Base-by-base conservation (phyloP, 2,888 invertebrate species). In the Ypsolopha scabrella region DNA sequence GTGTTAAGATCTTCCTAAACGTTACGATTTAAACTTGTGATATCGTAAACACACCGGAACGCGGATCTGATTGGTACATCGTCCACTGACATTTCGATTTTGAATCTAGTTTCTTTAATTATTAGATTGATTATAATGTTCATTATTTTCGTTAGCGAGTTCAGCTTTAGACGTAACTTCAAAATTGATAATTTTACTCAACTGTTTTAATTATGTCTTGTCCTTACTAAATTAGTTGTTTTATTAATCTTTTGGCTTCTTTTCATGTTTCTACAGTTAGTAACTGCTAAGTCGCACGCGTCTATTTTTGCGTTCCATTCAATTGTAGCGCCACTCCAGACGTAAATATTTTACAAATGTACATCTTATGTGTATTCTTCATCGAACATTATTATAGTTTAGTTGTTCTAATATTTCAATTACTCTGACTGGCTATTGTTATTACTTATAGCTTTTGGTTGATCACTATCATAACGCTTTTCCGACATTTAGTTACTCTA, bases 61-160 rank as follows among this genome's bases (percentile, higher is more conserved):
- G 77, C 75, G 73, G 72, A 75, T 64, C 69, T 64, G 63, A 67
- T 66, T 65, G 64, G 65, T 67, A 64, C 65, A 61, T 63, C 61
- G 62, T 64, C 63, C 69, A 65, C 67, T 80, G 82, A 79, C 83
- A 80, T 83, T 81, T 81, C 65, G 61, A 59, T 65, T 65, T 64
- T 66, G 68, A 68, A 72, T 47, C 47, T 4, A 13, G 24, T 24
- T 24, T 24, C 24, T 24, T 24, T 43, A 43, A 14, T 43, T 13
- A 43, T 43, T 43, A 24, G 43, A 43, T 43, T 13, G 7, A 13
- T 24, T 43, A 9, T 43, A n/a, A 8, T 4, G 24, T 6, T 43
- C 13, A 43, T 43, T 43, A 8, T 13, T 43, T 43, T 43, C 11
- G 43, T 43, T 24, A 24, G 2, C 24, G 24, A 24, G 43, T 7